phyloP scores from a whole-genome alignment of 2,797 vertebrate species.

The Tadarida brasiliensis region DNA sequence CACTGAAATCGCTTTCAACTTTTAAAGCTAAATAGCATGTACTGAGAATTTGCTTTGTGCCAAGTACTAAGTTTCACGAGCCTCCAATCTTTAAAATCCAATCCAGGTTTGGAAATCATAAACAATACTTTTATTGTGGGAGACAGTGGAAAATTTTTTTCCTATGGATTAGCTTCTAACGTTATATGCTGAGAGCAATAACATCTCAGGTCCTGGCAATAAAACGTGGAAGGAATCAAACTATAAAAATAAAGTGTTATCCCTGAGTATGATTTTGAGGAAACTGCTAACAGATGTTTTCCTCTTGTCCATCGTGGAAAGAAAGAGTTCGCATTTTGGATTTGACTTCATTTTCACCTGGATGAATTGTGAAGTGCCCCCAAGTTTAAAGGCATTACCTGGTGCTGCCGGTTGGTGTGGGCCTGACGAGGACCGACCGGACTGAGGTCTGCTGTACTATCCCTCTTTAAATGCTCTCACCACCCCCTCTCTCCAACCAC shows the following conservation, averaged over 20 bases:
- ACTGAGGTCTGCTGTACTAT: slow-evolving; percentile 42
- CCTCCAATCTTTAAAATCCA: slow-evolving; percentile 27
- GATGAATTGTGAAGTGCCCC: slow-evolving; percentile 14
- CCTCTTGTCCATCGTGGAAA: not conserved
- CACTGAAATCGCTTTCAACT: not conserved
- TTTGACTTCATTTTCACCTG: slow-evolving; percentile 73
- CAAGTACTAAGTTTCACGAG: not conserved
- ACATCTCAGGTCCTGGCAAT: not conserved
- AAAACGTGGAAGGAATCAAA: not conserved
- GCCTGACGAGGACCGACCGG: not conserved
- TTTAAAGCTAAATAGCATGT: not conserved
- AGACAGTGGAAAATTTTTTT: not conserved
- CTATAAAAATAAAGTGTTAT: not conserved
- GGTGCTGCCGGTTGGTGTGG: not conserved
- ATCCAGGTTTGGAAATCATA: slow-evolving; percentile 26
- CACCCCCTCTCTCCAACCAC: not conserved
- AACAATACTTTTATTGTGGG: not conserved
- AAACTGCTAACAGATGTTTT: slow-evolving; percentile 60
- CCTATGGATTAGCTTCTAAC: not conserved
- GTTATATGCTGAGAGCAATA: not conserved
- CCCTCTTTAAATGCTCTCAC: slow-evolving; percentile 40
- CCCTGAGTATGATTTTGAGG: not conserved
- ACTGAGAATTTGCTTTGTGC: not conserved
- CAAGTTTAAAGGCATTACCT: not conserved
- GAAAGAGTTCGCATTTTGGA: slow-evolving; percentile 23